phyloP scores from a whole-genome alignment of 1,140 invertebrate genomes.

The Drosophila mojavensis region DNA sequence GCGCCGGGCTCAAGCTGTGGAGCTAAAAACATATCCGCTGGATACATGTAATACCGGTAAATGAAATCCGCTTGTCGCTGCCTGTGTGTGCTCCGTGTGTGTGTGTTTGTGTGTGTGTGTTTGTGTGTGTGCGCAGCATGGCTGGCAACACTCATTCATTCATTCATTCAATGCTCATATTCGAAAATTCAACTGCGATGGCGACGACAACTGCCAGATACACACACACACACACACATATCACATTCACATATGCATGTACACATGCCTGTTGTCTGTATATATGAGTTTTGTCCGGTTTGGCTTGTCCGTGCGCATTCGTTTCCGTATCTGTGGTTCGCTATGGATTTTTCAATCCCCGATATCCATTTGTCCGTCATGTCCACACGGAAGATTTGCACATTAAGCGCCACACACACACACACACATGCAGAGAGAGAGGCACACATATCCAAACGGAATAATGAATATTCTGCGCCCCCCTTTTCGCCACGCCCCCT shows the following conservation, averaged over 20 bases:
- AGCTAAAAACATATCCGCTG: slow-evolving; percentile 80
- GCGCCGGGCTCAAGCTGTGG: slow-evolving; percentile 52
- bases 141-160: slow-evolving; percentile 47
- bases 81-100: slow-evolving; percentile 13
- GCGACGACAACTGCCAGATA: slow-evolving; percentile 68
- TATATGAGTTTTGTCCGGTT: slow-evolving; percentile 59
- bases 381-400: slow-evolving; percentile 80
- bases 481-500: neutral
- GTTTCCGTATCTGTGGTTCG: slow-evolving; percentile 77
- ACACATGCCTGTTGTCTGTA: slow-evolving; percentile 42
- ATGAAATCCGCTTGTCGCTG: slow-evolving; percentile 77
- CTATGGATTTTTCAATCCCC: slow-evolving; percentile 83
- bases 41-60: slow-evolving; percentile 82
- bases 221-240: slow-evolving; percentile 33
- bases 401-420: slow-evolving; percentile 68
- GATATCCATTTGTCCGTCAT: slow-evolving; percentile 79
- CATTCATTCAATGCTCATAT: slow-evolving; percentile 71
- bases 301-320: slow-evolving; percentile 40
- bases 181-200: slow-evolving; percentile 76
- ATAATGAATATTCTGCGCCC: slow-evolving; percentile 77
- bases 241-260: slow-evolving; percentile 18
- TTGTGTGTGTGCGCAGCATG: neutral
- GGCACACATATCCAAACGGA: slow-evolving; percentile 61
- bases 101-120: neutral
- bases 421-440: slow-evolving; percentile 13